phyloP scores from a whole-genome alignment of 2,113 vertebrate genomes.

The Rhinolophus ferrumequinum region DNA sequence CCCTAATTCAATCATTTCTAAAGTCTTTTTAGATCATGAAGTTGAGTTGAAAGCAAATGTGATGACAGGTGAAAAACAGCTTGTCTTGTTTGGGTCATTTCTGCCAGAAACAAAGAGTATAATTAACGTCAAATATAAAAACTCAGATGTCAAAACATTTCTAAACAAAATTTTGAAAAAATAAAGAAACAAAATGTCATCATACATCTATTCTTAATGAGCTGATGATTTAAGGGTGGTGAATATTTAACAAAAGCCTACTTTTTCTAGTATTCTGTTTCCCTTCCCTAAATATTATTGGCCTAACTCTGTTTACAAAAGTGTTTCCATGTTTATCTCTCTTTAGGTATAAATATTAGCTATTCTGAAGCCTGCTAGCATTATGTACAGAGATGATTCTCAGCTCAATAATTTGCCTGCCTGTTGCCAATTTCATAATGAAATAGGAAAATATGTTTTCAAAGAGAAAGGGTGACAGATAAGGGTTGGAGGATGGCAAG shows the following conservation, averaged over 20 bases:
- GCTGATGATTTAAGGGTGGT: background rate
- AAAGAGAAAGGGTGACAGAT: background rate
- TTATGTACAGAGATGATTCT: background rate
- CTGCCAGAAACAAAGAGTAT: background rate
- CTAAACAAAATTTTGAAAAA: background rate
- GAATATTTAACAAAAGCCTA: background rate
- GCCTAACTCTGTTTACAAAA: background rate
- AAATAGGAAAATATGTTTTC: background rate
- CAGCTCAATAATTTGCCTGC: background rate
- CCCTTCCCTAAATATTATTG: background rate
- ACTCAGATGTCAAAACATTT: background rate
- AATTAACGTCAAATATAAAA: background rate
- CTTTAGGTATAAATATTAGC: background rate
- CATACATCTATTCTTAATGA: background rate
- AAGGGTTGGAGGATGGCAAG: fast-evolving
- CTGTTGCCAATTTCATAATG: constrained; percentile 42
- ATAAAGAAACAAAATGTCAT: background rate
- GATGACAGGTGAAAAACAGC: fast-evolving
- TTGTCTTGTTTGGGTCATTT: background rate
- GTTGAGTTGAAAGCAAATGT: background rate
- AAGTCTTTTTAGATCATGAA: background rate
- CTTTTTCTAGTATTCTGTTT: background rate
- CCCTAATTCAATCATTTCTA: background rate
- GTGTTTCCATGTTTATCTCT: background rate
- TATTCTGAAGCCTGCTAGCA: background rate